A percentile compares a stretch with the other conserved stretches of the same genome.
Conservation (phyloP, 1,140 invertebrate genomes). For the Archivesica marissinica region DNA sequence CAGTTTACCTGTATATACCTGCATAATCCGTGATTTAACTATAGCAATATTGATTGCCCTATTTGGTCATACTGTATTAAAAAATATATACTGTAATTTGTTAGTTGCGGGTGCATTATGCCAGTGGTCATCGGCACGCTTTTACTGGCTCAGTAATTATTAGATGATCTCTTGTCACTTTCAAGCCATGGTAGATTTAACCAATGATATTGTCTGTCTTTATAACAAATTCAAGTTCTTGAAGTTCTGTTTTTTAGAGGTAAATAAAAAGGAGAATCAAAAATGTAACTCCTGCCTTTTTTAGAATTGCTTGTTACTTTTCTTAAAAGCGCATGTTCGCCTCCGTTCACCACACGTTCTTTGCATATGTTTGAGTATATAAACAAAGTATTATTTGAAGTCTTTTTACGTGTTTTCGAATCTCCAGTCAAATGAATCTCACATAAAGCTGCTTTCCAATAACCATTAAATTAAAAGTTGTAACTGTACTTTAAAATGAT, state of each 20-base stretch:
- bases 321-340: slow-evolving; percentile 29
- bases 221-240: slow-evolving; percentile 65
- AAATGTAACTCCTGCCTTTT: slow-evolving; percentile 29
- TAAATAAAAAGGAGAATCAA: slow-evolving; percentile 60
- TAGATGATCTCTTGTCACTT: no score
- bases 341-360: slow-evolving; percentile 34
- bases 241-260: slow-evolving; percentile 46
- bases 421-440: slow-evolving; percentile 6
- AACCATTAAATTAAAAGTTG: slow-evolving; percentile 22
- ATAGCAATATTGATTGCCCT: no score
- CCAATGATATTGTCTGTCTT: slow-evolving; percentile 35
- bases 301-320: background rate
- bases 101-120: no score
- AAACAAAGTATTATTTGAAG: slow-evolving; percentile 4
- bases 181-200: no score
- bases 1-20: no score
- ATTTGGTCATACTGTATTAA: no score
- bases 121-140: no score
- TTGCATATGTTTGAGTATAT: slow-evolving; percentile 44
- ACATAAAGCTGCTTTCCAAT: slow-evolving; percentile 40
- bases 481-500: slow-evolving; percentile 43
- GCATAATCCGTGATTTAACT: no score
- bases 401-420: background rate
- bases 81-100: no score
- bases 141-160: no score